Base-by-base conservation (phyloP, 2,113 vertebrate genomes). In the Sus scrofa region DNA sequence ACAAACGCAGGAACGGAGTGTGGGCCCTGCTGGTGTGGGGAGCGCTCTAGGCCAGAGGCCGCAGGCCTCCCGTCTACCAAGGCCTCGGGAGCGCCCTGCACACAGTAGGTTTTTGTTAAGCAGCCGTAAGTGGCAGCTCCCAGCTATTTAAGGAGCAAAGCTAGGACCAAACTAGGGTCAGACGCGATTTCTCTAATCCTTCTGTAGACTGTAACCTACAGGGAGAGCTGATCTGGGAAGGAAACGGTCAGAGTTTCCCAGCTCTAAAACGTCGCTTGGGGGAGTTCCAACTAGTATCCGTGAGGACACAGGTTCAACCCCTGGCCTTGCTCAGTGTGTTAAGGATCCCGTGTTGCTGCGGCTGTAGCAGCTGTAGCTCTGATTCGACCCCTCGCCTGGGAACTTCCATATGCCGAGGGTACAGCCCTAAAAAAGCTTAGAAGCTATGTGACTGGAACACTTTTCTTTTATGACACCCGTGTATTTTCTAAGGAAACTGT, bases 1-100 rank as follows among this genome's bases (percentile, higher is more conserved):
- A 3, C 44, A 75, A 26, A 44, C 0, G 0, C 19, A 7, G 30
- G 20, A 3, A 15, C 2, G 8, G 34, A 32, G 32, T 56, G 2
- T 1, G 19, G 65, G 32, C 18, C 22, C 7, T 22, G 82, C 67
- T 8, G 8, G 54, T 58, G n/a, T 2, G 12, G 2, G 54, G 1
- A 9, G 75, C 9, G 19, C 1, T 6, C 22, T 7, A n/a, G 73
- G 63, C 37, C 65, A 68, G 37, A 34, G 67, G 34, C 0, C 0
- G 6, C 37, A 11, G 18, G 37, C 56, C n/a, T 4, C 15, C 18
- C 5, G 30, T 30, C 22, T 24, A 4, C 14, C 0, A 6, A 68
- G 75, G 50, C 34, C 68, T 65, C 67, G 10, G 10, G 68, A 24
- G 39, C 7, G 67, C 60, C 19, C 9, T 3, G 11, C 24, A 14